Evolutionary conservation across 1,140 invertebrate species (phyloP).

Genomic region (Arctopsyche grandis): DNA sequence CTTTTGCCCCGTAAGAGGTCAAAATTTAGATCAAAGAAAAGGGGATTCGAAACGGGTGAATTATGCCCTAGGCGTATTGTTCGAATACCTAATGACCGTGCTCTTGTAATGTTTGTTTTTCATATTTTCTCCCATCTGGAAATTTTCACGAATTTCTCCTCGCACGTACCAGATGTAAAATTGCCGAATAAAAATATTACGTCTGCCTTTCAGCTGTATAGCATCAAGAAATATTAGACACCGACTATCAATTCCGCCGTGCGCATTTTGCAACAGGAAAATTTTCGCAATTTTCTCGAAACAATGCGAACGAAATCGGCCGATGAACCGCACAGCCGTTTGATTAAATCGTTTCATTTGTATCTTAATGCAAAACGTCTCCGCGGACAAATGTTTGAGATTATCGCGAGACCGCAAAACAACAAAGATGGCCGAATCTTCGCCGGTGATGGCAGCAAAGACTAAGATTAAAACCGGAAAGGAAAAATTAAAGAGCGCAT

Average conservation of each 20-base stretch:
- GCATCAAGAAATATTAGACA: too few species aligned
- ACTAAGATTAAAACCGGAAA: background rate
- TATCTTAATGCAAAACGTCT: background rate
- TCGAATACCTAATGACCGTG: background rate
- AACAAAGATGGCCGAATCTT: background rate
- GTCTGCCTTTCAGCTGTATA: too few species aligned
- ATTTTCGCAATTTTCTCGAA: too few species aligned
- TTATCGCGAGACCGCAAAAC: background rate
- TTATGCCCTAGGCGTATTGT: conserved; percentile 1
- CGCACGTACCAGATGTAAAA: conserved; percentile 9
- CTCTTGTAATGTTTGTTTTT: conserved; percentile 5
- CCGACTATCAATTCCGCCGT: too few species aligned
- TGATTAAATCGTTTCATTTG: background rate
- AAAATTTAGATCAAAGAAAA: conserved; percentile 25
- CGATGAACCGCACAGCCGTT: background rate
- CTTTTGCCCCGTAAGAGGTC: conserved; percentile 8
- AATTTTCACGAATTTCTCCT: background rate
- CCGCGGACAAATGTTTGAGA: background rate
- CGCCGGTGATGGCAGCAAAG: background rate
- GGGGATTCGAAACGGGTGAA: background rate
- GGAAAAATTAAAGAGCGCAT: conserved; percentile 5
- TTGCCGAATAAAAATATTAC: background rate
- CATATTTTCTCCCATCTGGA: background rate
- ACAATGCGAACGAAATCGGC: too few species aligned
- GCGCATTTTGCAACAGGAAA: too few species aligned